Evolutionary conservation across 2,113 vertebrate species (phyloP).

Genomic region (Zosterops hypoxanthus): DNA sequence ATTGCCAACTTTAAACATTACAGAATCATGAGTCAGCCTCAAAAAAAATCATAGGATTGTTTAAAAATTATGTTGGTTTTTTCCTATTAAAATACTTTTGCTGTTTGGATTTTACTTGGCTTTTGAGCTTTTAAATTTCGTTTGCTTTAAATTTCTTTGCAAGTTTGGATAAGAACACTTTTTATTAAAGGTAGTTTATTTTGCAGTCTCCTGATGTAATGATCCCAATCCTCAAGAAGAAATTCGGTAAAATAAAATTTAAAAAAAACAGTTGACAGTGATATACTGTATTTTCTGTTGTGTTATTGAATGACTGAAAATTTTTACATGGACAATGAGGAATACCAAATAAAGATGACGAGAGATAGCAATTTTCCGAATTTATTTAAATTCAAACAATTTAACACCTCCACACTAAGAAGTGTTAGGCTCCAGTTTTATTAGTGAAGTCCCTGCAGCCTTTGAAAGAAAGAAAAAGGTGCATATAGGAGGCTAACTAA

Average conservation of each 20-base stretch:
- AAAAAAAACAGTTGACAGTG: background rate
- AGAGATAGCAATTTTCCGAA: background rate
- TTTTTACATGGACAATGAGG: background rate
- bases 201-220: background rate
- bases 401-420: background rate
- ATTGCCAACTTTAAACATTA: conserved; percentile 56
- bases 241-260: background rate
- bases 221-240: background rate
- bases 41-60: conserved; percentile 63
- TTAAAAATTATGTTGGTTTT: conserved; percentile 4
- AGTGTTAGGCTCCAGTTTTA: background rate
- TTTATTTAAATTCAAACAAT: background rate
- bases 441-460: background rate
- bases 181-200: background rate
- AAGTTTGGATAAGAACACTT: background rate
- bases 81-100: conserved; percentile 23
- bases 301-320: background rate
- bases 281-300: background rate
- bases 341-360: background rate
- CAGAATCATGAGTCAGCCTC: conserved; percentile 61
- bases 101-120: background rate
- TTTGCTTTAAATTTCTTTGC: background rate
- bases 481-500: background rate
- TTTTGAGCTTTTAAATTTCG: background rate
- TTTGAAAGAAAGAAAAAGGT: background rate